phyloP scores from a whole-genome alignment of 1,140 invertebrate genomes.

The Spodoptera frugiperda region DNA sequence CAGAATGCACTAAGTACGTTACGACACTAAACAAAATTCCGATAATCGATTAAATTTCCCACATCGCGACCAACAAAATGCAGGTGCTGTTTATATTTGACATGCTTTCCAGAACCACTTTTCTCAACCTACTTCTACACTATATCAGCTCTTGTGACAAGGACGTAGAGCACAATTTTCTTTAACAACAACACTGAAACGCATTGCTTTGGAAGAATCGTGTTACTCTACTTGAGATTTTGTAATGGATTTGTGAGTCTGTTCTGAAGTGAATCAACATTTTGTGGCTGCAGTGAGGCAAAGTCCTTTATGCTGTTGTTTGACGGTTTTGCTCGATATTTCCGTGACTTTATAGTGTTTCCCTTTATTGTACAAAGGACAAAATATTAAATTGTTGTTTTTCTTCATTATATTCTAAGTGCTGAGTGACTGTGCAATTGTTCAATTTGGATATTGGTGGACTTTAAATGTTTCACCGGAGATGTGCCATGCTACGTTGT shows the following conservation, averaged over 20 bases:
- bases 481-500: too few species aligned
- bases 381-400: too few species aligned
- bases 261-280: constrained; percentile 19
- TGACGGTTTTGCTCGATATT: not conserved
- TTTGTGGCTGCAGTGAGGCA: not conserved
- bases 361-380: too few species aligned
- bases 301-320: not conserved
- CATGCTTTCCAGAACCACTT: not conserved
- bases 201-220: constrained; percentile 5
- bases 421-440: too few species aligned
- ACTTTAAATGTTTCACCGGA: too few species aligned
- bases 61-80: constrained; percentile 8
- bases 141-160: not conserved
- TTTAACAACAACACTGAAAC: not conserved
- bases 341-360: not conserved
- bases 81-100: constrained; percentile 19
- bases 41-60: not conserved
- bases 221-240: constrained; percentile 2
- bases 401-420: too few species aligned
- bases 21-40: not conserved
- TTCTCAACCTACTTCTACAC: not conserved
- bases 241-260: constrained; percentile 27
- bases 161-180: not conserved
- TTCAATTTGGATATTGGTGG: too few species aligned
- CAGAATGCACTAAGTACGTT: not conserved